A percentile compares a stretch with the other conserved stretches of the same genome.
These are phyloP conservation scores for Drosophila picticornis DNA, from an alignment of 2,888 invertebrate species.

Conservation along the genomic window DNA sequence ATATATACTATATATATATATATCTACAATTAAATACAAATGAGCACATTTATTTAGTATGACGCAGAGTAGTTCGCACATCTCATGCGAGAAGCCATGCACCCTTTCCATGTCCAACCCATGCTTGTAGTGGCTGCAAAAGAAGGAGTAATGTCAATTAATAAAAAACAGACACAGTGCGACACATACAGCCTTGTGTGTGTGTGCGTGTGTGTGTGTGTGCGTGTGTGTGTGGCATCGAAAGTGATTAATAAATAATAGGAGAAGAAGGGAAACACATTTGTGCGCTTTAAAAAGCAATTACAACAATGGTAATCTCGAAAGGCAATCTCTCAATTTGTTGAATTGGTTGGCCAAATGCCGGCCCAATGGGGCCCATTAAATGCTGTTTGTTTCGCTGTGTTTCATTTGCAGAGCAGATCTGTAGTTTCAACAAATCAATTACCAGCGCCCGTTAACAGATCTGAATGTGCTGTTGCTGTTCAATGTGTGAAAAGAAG, in stretches of 20 bases:
- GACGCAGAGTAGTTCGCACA: neutral
- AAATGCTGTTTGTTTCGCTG: neutral
- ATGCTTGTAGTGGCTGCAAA: neutral
- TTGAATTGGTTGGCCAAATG: conserved; percentile 13
- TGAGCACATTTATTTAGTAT: neutral
- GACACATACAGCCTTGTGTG: neutral
- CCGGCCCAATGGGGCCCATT: conserved; percentile 2
- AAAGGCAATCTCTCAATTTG: conserved; percentile 2
- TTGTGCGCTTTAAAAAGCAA: conserved; percentile 24
- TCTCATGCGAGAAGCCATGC: neutral
- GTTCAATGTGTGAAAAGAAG: conserved; percentile 24
- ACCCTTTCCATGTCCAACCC: neutral
- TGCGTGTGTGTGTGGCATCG: conserved; percentile 3
- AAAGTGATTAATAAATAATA: conserved; percentile 28
- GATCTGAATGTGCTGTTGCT: conserved; percentile 19
- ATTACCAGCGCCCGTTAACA: conserved; percentile 36
- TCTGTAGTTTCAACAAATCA: conserved; percentile 35
- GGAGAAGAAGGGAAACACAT: neutral
- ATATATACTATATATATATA: too few species aligned
- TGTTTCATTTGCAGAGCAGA: neutral
- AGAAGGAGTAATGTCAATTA: neutral
- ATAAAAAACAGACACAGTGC: neutral
- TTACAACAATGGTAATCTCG: conserved; percentile 21
- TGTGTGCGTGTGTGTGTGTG: neutral
- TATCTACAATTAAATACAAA: neutral